Conservation (phyloP, 2,113 vertebrate genomes). For the Cochlearius cochlearius region DNA sequence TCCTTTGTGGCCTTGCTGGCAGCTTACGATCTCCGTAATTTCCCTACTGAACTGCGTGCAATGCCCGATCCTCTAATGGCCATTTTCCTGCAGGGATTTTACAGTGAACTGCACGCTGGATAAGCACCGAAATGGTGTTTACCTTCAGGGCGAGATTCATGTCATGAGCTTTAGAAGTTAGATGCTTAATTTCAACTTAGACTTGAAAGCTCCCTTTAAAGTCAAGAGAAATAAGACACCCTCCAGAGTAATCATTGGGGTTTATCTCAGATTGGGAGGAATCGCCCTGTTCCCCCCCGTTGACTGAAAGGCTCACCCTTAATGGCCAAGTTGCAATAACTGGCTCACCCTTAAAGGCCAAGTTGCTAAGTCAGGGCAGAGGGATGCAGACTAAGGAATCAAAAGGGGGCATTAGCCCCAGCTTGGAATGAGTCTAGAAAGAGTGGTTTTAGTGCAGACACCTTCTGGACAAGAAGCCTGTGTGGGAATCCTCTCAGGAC, state of each 20-base stretch:
- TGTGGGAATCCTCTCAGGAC: not conserved
- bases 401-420: not conserved
- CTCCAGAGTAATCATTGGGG: not conserved
- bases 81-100: not conserved
- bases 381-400: not conserved
- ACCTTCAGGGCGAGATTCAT: not conserved
- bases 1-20: not conserved
- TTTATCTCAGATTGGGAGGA: not conserved
- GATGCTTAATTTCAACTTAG: not conserved
- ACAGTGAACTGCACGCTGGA: not conserved
- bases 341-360: not conserved
- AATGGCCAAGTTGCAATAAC: not conserved
- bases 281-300: not conserved
- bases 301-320: not conserved
- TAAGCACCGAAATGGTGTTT: not conserved
- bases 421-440: not conserved
- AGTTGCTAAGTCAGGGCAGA: not conserved
- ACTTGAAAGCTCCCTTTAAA: not conserved
- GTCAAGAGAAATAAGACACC: not conserved
- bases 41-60: not conserved
- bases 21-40: not conserved
- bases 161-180: not conserved
- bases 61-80: not conserved
- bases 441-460: not conserved
- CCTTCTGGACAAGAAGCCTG: not conserved